A percentile compares a stretch with the other conserved stretches of the same genome.
Conservation (phyloP, 2,113 vertebrate species). For the Urocitellus parryii region DNA sequence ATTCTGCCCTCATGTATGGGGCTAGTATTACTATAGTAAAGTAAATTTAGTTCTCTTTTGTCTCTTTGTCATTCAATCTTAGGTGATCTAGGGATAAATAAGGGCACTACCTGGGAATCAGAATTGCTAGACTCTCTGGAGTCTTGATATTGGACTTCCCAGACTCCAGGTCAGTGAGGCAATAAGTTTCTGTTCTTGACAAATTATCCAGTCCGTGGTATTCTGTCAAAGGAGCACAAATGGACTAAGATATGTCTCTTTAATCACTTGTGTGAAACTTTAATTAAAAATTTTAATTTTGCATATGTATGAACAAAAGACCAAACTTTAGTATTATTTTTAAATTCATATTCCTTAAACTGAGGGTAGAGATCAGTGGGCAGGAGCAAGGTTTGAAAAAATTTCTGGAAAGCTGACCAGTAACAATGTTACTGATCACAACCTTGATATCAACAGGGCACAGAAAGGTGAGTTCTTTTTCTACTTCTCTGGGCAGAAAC, state of each 20-base stretch:
- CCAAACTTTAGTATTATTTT: neutral
- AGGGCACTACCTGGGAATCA: too few relatives aligned
- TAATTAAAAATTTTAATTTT: neutral
- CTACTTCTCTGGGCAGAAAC: neutral
- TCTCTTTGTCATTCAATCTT: neutral
- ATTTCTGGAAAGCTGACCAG: neutral
- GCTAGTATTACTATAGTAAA: neutral
- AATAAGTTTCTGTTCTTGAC: neutral
- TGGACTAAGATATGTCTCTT: neutral
- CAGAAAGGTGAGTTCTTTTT: neutral
- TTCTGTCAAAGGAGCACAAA: neutral
- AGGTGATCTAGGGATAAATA: neutral
- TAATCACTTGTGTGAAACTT: neutral
- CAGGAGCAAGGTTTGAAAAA: too few relatives aligned
- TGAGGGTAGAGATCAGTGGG: neutral
- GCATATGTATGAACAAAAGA: neutral
- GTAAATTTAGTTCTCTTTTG: neutral
- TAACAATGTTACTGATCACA: neutral
- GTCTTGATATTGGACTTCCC: neutral
- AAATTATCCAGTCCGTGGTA: neutral
- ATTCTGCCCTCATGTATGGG: neutral
- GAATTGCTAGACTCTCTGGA: neutral
- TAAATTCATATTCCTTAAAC: neutral
- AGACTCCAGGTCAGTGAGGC: neutral
- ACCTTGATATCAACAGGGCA: neutral